phyloP scores from a whole-genome alignment of 2,888 invertebrate species.

The Mamestra brassicae region DNA sequence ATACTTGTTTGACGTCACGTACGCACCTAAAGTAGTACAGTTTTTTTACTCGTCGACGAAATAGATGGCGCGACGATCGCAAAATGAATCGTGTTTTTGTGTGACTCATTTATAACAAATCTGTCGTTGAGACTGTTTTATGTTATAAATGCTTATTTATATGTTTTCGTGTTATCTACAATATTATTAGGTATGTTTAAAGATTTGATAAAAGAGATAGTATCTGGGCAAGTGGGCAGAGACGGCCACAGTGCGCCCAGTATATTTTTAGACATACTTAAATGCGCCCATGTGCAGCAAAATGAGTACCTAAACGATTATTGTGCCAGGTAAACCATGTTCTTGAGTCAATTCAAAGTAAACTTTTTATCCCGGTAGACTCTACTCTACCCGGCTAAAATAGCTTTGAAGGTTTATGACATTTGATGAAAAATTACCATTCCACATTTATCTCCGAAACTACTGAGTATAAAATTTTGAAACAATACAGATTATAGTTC shows the following conservation, averaged over 20 bases:
- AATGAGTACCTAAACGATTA: neutral
- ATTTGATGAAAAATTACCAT: no score
- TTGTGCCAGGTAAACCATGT: no score
- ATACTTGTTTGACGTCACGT: conserved; percentile 41
- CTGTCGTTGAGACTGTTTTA: neutral
- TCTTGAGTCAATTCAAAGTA: no score
- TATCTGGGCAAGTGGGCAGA: no score
- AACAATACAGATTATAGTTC: no score
- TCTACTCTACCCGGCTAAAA: no score
- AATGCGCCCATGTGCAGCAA: neutral
- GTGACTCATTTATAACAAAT: conserved; percentile 21
- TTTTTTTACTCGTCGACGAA: neutral
- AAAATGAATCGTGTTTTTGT: neutral
- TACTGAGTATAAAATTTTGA: no score
- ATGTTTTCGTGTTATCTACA: neutral
- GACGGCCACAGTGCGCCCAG: neutral
- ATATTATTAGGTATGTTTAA: neutral
- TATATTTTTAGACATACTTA: neutral
- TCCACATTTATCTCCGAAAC: no score
- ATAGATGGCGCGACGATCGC: conserved; percentile 43
- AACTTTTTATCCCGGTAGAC: no score
- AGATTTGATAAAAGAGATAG: neutral
- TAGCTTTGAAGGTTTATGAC: no score
- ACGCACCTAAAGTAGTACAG: neutral
- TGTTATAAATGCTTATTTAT: neutral